Evolutionary conservation across 2,797 vertebrate species (phyloP).

Genomic region (Sebastes minor): DNA sequence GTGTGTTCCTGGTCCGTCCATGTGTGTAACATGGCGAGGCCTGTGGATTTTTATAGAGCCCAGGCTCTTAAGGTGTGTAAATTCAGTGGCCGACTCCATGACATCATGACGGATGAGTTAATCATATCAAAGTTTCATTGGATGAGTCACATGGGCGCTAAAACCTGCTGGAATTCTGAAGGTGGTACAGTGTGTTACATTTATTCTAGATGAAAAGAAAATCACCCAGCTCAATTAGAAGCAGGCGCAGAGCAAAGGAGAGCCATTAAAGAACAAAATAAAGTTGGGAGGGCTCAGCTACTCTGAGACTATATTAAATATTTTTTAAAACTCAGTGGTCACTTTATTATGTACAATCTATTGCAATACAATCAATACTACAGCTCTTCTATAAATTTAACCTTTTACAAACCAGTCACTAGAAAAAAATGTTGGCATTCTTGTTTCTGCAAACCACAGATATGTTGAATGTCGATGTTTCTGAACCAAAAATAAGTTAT

Average conservation of each 20-base stretch:
- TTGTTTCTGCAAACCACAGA: too few species aligned
- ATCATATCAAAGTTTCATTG: conserved; percentile 76
- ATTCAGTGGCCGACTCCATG: conserved; percentile 57
- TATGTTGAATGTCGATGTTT: too few species aligned
- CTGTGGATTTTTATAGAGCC: conserved; percentile 55
- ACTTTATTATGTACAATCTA: background rate
- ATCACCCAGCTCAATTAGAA: background rate
- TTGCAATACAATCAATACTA: background rate
- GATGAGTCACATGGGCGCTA: conserved; percentile 59
- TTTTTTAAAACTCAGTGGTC: background rate
- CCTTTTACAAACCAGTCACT: background rate
- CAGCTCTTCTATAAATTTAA: background rate
- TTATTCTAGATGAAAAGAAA: background rate
- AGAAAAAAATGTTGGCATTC: too few species aligned
- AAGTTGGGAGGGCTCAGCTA: background rate
- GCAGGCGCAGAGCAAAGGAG: background rate
- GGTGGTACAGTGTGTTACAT: background rate
- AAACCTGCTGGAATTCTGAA: conserved; percentile 42
- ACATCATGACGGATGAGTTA: conserved; percentile 78
- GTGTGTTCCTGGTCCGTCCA: background rate
- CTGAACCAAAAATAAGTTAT: too few species aligned
- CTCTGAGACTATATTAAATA: background rate
- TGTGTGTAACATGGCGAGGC: background rate
- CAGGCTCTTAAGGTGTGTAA: conserved; percentile 63
- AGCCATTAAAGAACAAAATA: background rate